phyloP scores from a whole-genome alignment of 2,113 vertebrate species.

The Bubo scandiacus region DNA sequence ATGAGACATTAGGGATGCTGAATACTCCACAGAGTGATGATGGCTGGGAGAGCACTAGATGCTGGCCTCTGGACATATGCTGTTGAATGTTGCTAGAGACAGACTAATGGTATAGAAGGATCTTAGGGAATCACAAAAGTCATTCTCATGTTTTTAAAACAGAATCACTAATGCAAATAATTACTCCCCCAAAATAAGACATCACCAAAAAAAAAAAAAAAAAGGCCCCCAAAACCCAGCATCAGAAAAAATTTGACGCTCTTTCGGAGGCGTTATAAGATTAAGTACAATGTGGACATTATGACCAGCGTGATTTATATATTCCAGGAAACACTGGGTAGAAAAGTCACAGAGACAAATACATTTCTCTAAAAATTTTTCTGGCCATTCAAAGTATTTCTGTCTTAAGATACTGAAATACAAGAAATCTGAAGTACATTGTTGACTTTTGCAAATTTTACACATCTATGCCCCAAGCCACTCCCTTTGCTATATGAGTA shows the following conservation, averaged over 20 bases:
- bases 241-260: not conserved
- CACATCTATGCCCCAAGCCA: not conserved
- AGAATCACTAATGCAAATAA: not conserved
- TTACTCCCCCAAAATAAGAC: not conserved
- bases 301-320: not conserved
- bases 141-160: not conserved
- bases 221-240: not conserved
- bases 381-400: not conserved
- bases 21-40: not conserved
- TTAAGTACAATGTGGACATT: not conserved
- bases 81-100: not conserved
- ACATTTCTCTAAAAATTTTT: not conserved
- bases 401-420: not conserved
- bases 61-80: not conserved
- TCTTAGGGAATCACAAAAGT: not conserved
- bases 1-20: not conserved
- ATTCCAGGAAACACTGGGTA: not conserved
- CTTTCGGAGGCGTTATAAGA: not conserved
- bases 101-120: not conserved
- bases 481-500: not conserved
- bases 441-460: not conserved
- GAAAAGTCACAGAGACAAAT: not conserved
- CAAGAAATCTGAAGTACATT: not conserved
- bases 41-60: not conserved
- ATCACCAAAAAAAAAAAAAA: not conserved